Percentiles rank a stretch among this genome's conserved stretches.
These are phyloP conservation scores for Smutsia gigantea DNA, from an alignment of 2,797 vertebrate species.

Conservation along the genomic window DNA sequence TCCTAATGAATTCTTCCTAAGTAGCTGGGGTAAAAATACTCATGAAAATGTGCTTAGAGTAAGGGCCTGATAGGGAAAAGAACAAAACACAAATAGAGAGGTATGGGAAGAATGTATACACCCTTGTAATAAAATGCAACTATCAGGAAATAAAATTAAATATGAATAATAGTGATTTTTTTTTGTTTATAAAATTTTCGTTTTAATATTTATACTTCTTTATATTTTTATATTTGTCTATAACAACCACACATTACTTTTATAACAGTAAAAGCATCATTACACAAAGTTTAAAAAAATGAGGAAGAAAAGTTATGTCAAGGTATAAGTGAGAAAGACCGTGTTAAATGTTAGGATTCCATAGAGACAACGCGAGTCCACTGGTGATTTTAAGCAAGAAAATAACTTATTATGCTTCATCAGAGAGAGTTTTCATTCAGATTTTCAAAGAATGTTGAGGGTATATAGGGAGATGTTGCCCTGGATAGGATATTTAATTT, in stretches of 20 bases:
- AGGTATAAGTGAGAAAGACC: neutral
- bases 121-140: neutral
- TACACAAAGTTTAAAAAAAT: slow-evolving; percentile 12
- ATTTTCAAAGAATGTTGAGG: neutral
- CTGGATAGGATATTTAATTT: slow-evolving; percentile 12
- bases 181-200: slow-evolving; percentile 27
- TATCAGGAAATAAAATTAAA: slow-evolving; percentile 26
- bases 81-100: neutral
- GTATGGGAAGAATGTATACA: neutral
- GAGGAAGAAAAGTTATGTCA: neutral
- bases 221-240: neutral
- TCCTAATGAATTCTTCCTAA: slow-evolving; percentile 41
- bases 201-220: slow-evolving; percentile 25
- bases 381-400: slow-evolving; percentile 11
- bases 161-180: neutral
- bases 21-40: neutral
- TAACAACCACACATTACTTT: slow-evolving; percentile 20
- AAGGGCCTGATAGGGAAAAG: neutral
- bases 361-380: neutral
- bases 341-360: neutral
- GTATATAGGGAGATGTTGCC: neutral
- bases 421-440: neutral
- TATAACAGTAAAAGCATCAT: neutral
- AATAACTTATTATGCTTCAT: neutral
- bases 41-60: neutral